Conservation (phyloP, 2,888 invertebrate genomes). For the Drosophila fungiperda region DNA sequence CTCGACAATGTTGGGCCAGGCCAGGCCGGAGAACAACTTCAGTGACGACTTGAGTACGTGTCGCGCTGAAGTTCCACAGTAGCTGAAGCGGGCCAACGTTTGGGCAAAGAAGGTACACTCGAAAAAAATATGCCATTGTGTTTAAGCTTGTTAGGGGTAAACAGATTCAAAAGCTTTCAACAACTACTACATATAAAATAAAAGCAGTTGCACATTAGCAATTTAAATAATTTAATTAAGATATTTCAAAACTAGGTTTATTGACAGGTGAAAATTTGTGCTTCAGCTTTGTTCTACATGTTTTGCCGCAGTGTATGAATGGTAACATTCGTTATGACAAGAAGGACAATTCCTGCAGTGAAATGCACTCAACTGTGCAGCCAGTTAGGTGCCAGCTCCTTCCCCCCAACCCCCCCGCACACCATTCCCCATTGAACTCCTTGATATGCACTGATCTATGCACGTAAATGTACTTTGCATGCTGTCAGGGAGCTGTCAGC, state of each 20-base stretch:
- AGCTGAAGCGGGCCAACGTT: slow-evolving; percentile 23
- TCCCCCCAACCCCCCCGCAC: not conserved
- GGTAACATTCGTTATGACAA: slow-evolving; percentile 15
- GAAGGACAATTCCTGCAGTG: slow-evolving; percentile 33
- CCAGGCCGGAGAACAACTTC: slow-evolving; percentile 60
- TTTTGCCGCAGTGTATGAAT: not conserved
- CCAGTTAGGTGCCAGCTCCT: slow-evolving; percentile 16
- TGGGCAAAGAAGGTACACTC: slow-evolving; percentile 1
- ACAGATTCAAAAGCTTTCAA: not conserved
- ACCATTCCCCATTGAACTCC: not conserved
- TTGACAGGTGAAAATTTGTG: not conserved
- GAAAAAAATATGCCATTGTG: not conserved
- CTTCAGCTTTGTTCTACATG: not conserved
- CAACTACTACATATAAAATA: not conserved
- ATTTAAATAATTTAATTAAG: not conserved
- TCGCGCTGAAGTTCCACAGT: slow-evolving; percentile 43
- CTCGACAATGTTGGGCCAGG: slow-evolving; percentile 52
- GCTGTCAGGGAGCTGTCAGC: slow-evolving; percentile 55
- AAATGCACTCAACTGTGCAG: slow-evolving; percentile 42
- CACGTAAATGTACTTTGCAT: slow-evolving; percentile 50
- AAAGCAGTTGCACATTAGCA: not conserved
- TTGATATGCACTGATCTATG: slow-evolving; percentile 41
- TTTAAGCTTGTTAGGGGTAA: not conserved
- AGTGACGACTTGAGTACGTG: slow-evolving; percentile 57
- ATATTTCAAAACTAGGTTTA: not conserved